These are phyloP conservation scores for Sebastes itinus DNA, from an alignment of 2,797 vertebrate genomes.

Conservation along the genomic window DNA sequence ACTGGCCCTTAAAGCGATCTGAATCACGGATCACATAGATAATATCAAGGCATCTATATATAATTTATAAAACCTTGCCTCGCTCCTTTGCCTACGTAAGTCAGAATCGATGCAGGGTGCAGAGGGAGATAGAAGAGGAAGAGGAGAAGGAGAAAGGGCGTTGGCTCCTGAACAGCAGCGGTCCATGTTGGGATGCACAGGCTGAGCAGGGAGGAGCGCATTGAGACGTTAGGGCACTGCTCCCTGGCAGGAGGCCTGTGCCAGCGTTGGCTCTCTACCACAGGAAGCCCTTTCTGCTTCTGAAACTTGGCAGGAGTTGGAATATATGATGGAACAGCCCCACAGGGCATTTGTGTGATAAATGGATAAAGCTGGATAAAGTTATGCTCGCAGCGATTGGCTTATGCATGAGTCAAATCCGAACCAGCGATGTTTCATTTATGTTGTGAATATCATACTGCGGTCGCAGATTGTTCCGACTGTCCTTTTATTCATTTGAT, in stretches of 20 bases:
- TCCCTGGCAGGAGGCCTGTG: slow-evolving; percentile 62
- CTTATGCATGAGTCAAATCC: slow-evolving; percentile 51
- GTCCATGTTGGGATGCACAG: slow-evolving; percentile 55
- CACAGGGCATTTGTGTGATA: slow-evolving; percentile 63
- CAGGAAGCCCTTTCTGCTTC: slow-evolving; percentile 64
- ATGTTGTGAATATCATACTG: slow-evolving; percentile 32
- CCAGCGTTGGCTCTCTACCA: slow-evolving; percentile 58
- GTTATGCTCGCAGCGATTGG: slow-evolving; percentile 61
- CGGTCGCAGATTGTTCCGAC: slow-evolving; percentile 10
- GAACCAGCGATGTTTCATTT: slow-evolving; percentile 41
- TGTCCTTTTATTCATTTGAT: slow-evolving; percentile 37
- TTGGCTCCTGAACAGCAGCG: slow-evolving; percentile 49
- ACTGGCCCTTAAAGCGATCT: background rate
- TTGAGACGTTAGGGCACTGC: slow-evolving; percentile 45
- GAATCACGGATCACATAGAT: background rate
- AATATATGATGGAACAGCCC: slow-evolving; percentile 63
- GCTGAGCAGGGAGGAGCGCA: slow-evolving; percentile 41
- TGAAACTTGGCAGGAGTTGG: slow-evolving; percentile 66
- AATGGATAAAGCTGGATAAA: slow-evolving; percentile 67
- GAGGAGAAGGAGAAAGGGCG: slow-evolving; percentile 20
- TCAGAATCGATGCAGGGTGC: slow-evolving; percentile 21
- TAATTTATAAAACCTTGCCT: background rate
- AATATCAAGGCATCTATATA: background rate
- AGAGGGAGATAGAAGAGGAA: background rate
- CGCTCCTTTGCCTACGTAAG: background rate